Evolutionary conservation across 2,888 invertebrate genomes (phyloP), one percentile per base, ranked within the genome.

Genomic region (Tortrix viridana): DNA sequence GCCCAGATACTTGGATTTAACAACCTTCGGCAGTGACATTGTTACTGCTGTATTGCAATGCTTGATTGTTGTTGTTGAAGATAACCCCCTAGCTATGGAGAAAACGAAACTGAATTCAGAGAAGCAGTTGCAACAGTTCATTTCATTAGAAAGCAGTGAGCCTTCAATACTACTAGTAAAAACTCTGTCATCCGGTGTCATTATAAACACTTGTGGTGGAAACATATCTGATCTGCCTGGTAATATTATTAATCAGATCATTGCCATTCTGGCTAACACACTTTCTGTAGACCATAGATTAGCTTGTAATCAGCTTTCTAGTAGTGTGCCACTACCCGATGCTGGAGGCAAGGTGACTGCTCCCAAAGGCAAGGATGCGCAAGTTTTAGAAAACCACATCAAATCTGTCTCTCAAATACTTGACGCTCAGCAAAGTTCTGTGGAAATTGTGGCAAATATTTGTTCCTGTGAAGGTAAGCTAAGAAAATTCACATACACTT

Each of bases 401-500:
- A 88, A 89, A 65, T 85, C 93, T 52, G 81, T 93, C 1, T 87
- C 87, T 65, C 89, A 93, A 71, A 84, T 95, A 65, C 74, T 96
- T n/a, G 93, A 93, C 68, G 94, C 95, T 0, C 96, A 96, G 76
- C 94, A 95, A 71, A 93, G 94, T 76, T 93, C 95, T 0, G 84
- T 96, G 47, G 96, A 96, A 85, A 94, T 95, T 66, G 83, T 96
- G 60, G 94, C 96, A 22, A 96, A 96, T 81, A 85, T 96, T 56
- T 95, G 95, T 74, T 94, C 95, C 37, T 86, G 93, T 74, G 95
- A 95, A 77, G 95, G 95, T 94, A 86, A 84, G 32, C 32, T 22
- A 32, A 32, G 32, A 32, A 32, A 32, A 12, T 32, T 9, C 32
- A 32, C 12, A 32, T 32, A 32, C 32, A 32, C 32, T 12, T 32